These are phyloP conservation scores for Sinohyriopsis cumingii DNA, from an alignment of 2,888 invertebrate species.

Conservation along the genomic window DNA sequence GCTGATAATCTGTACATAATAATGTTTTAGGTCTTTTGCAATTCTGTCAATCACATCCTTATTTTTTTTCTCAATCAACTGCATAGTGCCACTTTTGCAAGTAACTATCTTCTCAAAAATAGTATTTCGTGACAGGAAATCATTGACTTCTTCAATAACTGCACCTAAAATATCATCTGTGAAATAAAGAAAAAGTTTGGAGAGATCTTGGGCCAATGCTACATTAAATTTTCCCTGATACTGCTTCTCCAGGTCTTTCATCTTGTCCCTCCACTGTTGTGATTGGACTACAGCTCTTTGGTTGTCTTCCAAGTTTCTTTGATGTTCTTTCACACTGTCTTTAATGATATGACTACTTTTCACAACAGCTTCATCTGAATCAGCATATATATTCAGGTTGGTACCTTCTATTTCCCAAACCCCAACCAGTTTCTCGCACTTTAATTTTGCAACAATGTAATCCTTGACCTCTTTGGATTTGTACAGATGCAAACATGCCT, in stretches of 20 bases:
- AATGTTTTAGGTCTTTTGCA: slow-evolving; percentile 6
- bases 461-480: too few relatives aligned
- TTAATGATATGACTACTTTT: too few relatives aligned
- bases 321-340: too few relatives aligned
- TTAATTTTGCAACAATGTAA: too few relatives aligned
- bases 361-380: too few relatives aligned
- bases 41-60: slow-evolving; percentile 22
- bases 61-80: slow-evolving; percentile 24
- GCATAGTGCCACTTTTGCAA: slow-evolving; percentile 11
- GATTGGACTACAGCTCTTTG: neutral
- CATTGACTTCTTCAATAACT: slow-evolving; percentile 13
- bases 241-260: neutral
- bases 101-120: slow-evolving; percentile 11
- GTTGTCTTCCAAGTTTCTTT: too few relatives aligned
- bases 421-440: too few relatives aligned
- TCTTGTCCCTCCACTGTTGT: slow-evolving; percentile 1
- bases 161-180: slow-evolving; percentile 21
- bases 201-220: neutral
- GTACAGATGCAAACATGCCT: too few relatives aligned
- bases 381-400: too few relatives aligned
- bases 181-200: slow-evolving; percentile 7
- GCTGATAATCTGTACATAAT: slow-evolving; percentile 13
- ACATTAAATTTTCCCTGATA: too few relatives aligned
- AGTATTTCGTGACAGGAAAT: slow-evolving; percentile 28
- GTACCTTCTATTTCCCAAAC: too few relatives aligned